These are phyloP conservation scores for Austrolebias charrua DNA, from an alignment of 2,797 vertebrate genomes.

Conservation along the genomic window DNA sequence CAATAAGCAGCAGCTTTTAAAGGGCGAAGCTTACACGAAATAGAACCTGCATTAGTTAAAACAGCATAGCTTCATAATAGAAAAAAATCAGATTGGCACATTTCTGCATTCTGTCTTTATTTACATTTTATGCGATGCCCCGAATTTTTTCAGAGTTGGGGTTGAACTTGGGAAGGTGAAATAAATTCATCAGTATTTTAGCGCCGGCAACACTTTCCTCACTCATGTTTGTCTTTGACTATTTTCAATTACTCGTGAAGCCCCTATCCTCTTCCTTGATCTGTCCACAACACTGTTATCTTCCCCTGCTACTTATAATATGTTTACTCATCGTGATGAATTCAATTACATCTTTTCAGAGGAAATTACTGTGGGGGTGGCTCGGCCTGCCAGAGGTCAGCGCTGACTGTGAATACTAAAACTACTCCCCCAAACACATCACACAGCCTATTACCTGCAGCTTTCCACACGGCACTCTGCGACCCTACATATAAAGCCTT, in stretches of 20 bases:
- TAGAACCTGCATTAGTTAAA: too few species aligned
- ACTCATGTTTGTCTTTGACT: conserved; percentile 68
- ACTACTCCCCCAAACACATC: conserved; percentile 71
- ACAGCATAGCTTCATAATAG: too few species aligned
- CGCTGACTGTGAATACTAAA: conserved; percentile 78
- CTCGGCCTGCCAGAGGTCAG: conserved; percentile 73
- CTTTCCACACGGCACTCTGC: conserved; percentile 64
- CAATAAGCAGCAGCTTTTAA: too few species aligned
- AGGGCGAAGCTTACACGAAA: too few species aligned
- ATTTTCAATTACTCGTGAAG: conserved; percentile 70
- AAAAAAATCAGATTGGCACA: too few species aligned
- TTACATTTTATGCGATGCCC: too few species aligned
- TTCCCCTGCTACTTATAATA: conserved; percentile 73
- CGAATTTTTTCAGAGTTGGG: not conserved
- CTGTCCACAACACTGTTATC: conserved; percentile 76
- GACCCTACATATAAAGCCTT: conserved; percentile 61
- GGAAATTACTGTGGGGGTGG: conserved; percentile 74
- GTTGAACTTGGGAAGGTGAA: not conserved
- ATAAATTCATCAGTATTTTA: conserved; percentile 10
- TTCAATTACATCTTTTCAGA: conserved; percentile 80
- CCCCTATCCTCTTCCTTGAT: conserved; percentile 68
- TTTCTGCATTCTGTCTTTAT: too few species aligned
- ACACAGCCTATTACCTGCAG: conserved; percentile 79
- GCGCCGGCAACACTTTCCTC: conserved; percentile 37
- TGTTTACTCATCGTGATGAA: conserved; percentile 80